Base-by-base conservation (phyloP, 1,140 invertebrate species). In the Drosophila dunni region DNA sequence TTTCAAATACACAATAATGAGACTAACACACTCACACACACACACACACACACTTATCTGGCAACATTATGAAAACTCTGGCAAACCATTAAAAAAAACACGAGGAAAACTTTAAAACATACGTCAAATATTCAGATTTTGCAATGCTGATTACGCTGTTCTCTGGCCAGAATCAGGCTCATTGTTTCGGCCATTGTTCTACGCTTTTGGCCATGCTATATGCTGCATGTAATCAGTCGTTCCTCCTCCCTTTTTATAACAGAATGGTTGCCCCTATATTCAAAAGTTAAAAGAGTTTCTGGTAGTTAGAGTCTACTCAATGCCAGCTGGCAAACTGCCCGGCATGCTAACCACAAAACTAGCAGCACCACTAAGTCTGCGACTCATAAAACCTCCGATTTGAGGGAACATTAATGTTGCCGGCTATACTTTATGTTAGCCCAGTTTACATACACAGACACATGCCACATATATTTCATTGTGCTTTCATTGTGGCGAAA, bases 261-360 rank as follows among this genome's bases (percentile, higher is more conserved):
- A n/a, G n/a, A n/a, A n/a, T n/a, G n/a, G n/a, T n/a, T 79, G 64
- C 45, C 46, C 24, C 0, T 53, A 44, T 79, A 86, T 85, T 81
- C 75, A 86, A 85, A 85, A 85, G 81, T 81, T 85, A 78, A 33
- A 51, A 81, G 69, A 78, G 75, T 75, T 57, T n/a, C n/a, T 68
- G 56, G 53, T 73, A 61, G 65, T 79, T 72, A 63, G 48, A 53
- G 67, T 77, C 71, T 60, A 36, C 61, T 29, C 40, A 60, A 8
- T 38, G 54, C 56, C 54, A 70, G 60, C 8, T 53, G 58, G 65
- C 65, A 60, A 38, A n/a, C 36, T 46, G 60, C 57, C 56, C 13
- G 61, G 40, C n/a, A 38, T 62, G 20, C 53, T n/a, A 51, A 7
- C 38, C 24, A 34, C 29, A 44, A 50, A n/a, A 11, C 45, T 7